A percentile compares a stretch with the other conserved stretches of the same genome.
These are phyloP conservation scores for Cantharis lateralis DNA, from an alignment of 2,888 invertebrate genomes.

Conservation along the genomic window DNA sequence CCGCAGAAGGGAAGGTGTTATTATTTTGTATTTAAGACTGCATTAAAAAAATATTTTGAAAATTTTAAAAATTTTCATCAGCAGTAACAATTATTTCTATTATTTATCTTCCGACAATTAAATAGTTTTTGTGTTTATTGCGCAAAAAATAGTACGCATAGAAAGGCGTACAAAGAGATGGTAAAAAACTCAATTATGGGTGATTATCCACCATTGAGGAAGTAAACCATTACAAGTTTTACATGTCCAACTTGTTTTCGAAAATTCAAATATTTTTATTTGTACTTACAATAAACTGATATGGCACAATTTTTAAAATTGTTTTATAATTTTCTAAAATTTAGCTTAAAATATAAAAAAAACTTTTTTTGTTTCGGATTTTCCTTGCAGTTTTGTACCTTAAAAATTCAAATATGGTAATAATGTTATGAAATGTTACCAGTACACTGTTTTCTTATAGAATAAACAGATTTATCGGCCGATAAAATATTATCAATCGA, in stretches of 20 bases:
- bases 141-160: background rate
- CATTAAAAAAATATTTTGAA: background rate
- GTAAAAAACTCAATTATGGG: background rate
- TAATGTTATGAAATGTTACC: background rate
- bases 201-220: background rate
- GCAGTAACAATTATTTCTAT: too few relatives aligned
- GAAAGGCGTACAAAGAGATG: background rate
- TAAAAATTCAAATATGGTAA: background rate
- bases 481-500: conserved; percentile 6
- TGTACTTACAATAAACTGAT: background rate
- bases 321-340: too few relatives aligned
- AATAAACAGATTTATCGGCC: background rate
- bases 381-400: too few relatives aligned
- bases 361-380: too few relatives aligned
- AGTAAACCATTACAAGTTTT: background rate
- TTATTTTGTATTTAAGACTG: background rate
- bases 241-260: background rate
- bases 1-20: background rate
- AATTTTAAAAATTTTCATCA: too few relatives aligned
- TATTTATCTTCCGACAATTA: background rate
- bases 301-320: background rate
- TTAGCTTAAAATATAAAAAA: too few relatives aligned
- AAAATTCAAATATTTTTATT: background rate
- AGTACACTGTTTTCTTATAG: background rate
- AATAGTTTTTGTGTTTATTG: background rate